Evolutionary conservation across 1,140 invertebrate species (phyloP), one percentile per base, ranked within the genome.

Genomic region (Holotrichia oblita): DNA sequence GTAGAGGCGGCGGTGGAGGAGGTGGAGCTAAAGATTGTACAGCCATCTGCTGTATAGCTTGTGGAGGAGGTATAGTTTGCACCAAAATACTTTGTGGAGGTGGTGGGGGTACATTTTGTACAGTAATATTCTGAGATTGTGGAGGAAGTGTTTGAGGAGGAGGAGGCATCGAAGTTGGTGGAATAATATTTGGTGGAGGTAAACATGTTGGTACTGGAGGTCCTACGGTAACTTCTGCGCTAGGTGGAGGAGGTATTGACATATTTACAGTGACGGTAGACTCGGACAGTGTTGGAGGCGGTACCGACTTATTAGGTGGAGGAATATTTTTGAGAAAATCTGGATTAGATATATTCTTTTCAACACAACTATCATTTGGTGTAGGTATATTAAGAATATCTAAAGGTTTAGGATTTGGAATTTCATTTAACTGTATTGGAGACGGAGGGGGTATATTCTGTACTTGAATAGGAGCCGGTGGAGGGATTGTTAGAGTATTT

Each of bases 361-460:
- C 81, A 24, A 80, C 74, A 73, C 79, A 80, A 61, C 83, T 84
- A 4, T 86, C 86, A 17, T 85, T 83, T 22, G 86, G 87, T 17
- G 86, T 84, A n/a, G 86, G 87, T 24, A 87, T 87, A 73, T 82
- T 81, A 73, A 85, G 79, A 24, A 87, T 75, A 79, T 85, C 84
- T 10, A 87, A 76, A 12, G 86, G 87, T 79, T 87, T 86, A 7
- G 85, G 86, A 55, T 84, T 85, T n/a, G 85, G 87, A 27, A 87
- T 86, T 80, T 85, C 84, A 61, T 85, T 85, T 27, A 87, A 80
- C 78, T 86, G 85, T 40, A 87, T 80, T 4, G 86, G 83, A 40
- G 84, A 86, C 3, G 89, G 88, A 0, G 89, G 88, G 59, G 88
- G 88, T 75, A 90, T 88, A 81, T 87, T 89, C 12, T 89, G 88